Percentiles rank a stretch among this genome's conserved stretches.
Conservation (phyloP, 2,113 vertebrate genomes). For the Physeter macrocephalus region DNA sequence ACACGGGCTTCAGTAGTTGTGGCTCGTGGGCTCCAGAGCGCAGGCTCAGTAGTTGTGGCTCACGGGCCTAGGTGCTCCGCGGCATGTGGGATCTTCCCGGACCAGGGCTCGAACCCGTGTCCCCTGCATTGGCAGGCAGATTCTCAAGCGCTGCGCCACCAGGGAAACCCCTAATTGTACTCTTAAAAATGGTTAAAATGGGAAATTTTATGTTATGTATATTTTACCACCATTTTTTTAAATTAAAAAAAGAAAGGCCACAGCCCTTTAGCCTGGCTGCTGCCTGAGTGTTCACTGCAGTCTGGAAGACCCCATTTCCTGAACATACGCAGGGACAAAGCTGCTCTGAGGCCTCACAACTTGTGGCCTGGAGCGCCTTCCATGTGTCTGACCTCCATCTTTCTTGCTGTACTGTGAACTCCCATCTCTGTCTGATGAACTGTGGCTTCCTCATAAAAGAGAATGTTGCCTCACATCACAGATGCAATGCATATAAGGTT, state of each 20-base stretch:
- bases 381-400: neutral
- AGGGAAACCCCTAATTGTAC: neutral
- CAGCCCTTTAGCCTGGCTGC: neutral
- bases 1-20: no score
- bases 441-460: neutral
- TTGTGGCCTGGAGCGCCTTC: neutral
- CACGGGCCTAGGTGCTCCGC: no score
- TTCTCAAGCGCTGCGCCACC: no score
- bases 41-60: no score
- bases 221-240: neutral
- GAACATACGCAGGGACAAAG: neutral
- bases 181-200: neutral
- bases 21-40: no score
- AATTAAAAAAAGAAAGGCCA: neutral
- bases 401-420: neutral
- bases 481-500: neutral
- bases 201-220: neutral
- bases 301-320: neutral
- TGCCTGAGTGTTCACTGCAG: neutral
- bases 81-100: no score
- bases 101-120: no score
- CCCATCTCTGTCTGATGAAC: neutral
- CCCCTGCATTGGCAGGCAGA: no score
- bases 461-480: neutral
- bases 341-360: no score